Evolutionary conservation across 1,140 invertebrate genomes (phyloP).

Genomic region (Melipona quadrifasciata): DNA sequence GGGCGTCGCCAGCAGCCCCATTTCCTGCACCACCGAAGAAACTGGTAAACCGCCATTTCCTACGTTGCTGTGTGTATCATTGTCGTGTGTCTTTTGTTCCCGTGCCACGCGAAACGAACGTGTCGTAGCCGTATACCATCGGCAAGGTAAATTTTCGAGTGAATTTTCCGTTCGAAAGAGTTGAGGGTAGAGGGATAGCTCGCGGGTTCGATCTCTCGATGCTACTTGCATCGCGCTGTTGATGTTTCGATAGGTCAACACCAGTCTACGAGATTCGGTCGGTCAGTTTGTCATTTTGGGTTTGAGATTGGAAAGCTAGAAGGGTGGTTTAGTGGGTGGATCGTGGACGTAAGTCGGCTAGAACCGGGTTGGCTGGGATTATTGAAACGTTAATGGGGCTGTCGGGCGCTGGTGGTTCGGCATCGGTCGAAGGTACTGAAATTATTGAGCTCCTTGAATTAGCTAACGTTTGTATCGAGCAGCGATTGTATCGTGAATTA

Average conservation of each 20-base stretch:
- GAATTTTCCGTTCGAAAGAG: too few species aligned
- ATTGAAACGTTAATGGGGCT: conserved; percentile 18
- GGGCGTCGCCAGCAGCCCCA: conserved; percentile 86
- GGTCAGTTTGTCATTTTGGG: not conserved
- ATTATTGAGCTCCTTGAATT: not conserved
- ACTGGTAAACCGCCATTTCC: conserved; percentile 81
- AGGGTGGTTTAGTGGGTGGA: not conserved
- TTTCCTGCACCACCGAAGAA: conserved; percentile 89
- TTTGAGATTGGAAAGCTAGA: not conserved
- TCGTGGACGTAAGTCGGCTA: not conserved
- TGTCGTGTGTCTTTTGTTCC: too few species aligned
- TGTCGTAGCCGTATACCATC: not conserved
- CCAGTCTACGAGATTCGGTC: not conserved
- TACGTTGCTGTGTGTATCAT: too few species aligned
- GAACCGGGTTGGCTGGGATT: not conserved
- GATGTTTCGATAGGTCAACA: conserved; percentile 33
- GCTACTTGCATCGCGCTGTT: conserved; percentile 17
- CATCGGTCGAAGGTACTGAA: not conserved
- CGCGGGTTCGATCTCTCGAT: not conserved
- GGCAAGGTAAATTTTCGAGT: conserved; percentile 6
- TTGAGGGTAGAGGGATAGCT: not conserved
- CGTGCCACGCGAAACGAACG: not conserved
- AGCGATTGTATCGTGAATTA: too few species aligned
- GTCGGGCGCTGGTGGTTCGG: not conserved
- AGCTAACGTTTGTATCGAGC: too few species aligned